Evolutionary conservation across 2,888 invertebrate species (phyloP).

Genomic region (Torymus tubicola): DNA sequence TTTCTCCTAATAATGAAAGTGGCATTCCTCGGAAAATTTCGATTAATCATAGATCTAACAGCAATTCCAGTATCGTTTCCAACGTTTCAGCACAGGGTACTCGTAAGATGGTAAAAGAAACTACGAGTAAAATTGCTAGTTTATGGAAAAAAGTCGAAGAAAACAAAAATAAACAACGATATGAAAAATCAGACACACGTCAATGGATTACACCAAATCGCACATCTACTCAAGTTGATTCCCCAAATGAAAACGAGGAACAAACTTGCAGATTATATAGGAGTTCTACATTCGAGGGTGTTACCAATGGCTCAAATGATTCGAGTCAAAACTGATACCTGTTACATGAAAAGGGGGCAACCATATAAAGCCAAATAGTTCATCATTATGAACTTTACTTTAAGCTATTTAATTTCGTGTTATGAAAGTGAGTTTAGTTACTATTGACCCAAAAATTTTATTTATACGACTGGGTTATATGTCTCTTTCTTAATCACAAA

Average conservation of each 20-base stretch:
- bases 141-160: conserved; percentile 89
- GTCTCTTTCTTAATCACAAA: too few species aligned
- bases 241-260: conserved; percentile 43
- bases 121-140: conserved; percentile 88
- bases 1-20: conserved; percentile 63
- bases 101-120: conserved; percentile 78
- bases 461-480: too few species aligned
- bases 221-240: conserved; percentile 44
- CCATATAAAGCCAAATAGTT: conserved; percentile 6
- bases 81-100: conserved; percentile 64
- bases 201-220: conserved; percentile 76
- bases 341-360: conserved; percentile 15
- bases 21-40: conserved; percentile 59
- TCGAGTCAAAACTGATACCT: conserved; percentile 21
- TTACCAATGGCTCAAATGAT: conserved; percentile 62
- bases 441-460: too few species aligned
- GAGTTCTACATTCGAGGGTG: conserved; percentile 83
- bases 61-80: conserved; percentile 79
- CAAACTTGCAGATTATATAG: conserved; percentile 75
- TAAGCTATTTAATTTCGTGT: not conserved
- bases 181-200: conserved; percentile 79
- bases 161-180: conserved; percentile 79
- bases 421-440: too few species aligned
- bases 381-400: conserved; percentile 13
- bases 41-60: conserved; percentile 77